phyloP scores from a whole-genome alignment of 1,140 invertebrate genomes.

The Aphaenogaster rudis region DNA sequence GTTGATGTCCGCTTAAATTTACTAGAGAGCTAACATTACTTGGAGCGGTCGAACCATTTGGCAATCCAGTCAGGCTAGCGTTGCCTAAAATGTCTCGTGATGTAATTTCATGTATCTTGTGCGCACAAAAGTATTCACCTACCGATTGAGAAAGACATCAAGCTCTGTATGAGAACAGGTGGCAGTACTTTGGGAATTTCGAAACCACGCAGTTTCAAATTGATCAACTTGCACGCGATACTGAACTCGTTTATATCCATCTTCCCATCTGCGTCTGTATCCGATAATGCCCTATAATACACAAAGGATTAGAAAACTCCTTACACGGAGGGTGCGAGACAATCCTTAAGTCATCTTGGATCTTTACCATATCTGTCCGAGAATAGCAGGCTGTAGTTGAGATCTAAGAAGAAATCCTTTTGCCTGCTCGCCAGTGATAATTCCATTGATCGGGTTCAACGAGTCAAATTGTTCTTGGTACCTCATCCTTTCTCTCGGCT shows the following conservation, averaged over 20 bases:
- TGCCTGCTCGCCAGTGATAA: slow-evolving; percentile 97
- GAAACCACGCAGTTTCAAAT: slow-evolving; percentile 96
- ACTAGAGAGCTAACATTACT: slow-evolving; percentile 71
- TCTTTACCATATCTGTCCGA: slow-evolving; percentile 97
- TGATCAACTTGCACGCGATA: slow-evolving; percentile 99
- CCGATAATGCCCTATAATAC: slow-evolving; percentile 93
- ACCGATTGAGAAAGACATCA: slow-evolving; percentile 87
- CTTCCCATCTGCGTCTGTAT: slow-evolving; percentile 98
- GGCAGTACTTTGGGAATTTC: slow-evolving; percentile 96
- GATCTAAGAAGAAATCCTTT: slow-evolving; percentile 98
- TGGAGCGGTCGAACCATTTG: slow-evolving; percentile 66
- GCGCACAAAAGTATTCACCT: slow-evolving; percentile 61
- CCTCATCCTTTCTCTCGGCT: slow-evolving; percentile 94
- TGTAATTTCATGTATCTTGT: neutral
- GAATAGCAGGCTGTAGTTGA: slow-evolving; percentile 93
- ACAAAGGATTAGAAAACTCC: slow-evolving; percentile 11
- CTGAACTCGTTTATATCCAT: slow-evolving; percentile 99
- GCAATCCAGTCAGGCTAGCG: slow-evolving; percentile 49
- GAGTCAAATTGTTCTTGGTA: slow-evolving; percentile 97
- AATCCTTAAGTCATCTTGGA: slow-evolving; percentile 54
- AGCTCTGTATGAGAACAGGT: slow-evolving; percentile 90
- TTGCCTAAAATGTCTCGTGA: slow-evolving; percentile 43
- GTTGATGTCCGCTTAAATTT: slow-evolving; percentile 69
- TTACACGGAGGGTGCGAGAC: neutral
- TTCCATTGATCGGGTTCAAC: slow-evolving; percentile 95